Evolutionary conservation across 2,888 invertebrate species (phyloP), one percentile per base, ranked within the genome.

Genomic region (Dasypolia templi): DNA sequence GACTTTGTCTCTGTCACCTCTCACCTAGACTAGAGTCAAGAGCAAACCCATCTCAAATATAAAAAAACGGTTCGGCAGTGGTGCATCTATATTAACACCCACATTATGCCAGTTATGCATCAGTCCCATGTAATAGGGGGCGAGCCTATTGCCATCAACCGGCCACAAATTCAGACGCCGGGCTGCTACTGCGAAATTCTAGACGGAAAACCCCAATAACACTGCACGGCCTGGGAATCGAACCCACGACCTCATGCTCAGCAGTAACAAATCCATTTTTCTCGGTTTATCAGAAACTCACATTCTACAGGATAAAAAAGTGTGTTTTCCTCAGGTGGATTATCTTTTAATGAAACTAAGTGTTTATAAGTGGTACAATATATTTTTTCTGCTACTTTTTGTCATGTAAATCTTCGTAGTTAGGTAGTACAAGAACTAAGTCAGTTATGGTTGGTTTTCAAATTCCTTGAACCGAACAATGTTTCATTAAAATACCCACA

Each of bases 381-480:
- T 6, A 39, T 49, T 69, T 26, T 39, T 26, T 39, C 17, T 4
- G 19, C 17, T 12, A 2, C 11, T 49, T 61, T 49, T 22, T 14
- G 39, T 19, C 22, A 11, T 26, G 9, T 19, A 7, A 69, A 42
- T 70, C 35, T 56, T 66, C n/a, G 22, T 32, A 65, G 63, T 42
- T 29, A 35, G 29, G 39, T 9, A 39, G 14, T 22, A 46, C 42
- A 79, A 77, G 72, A 6, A n/a, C n/a, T n/a, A 80, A 73, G n/a
- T 44, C 42, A 55, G 61, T 58, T 62, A 17, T 49, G 49, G 70
- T 65, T 72, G 55, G 44, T 82, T 66, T 81, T 75, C 58, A 65
- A 82, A 79, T 82, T 82, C 81, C 72, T 61, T 19, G 81, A 82
- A 82, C 32, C 35, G 75, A 79, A 82, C 81, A 82, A 82, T 79